Percentiles rank a stretch among this genome's conserved stretches.
Conservation (phyloP, 2,113 vertebrate genomes). For the human region DNA sequence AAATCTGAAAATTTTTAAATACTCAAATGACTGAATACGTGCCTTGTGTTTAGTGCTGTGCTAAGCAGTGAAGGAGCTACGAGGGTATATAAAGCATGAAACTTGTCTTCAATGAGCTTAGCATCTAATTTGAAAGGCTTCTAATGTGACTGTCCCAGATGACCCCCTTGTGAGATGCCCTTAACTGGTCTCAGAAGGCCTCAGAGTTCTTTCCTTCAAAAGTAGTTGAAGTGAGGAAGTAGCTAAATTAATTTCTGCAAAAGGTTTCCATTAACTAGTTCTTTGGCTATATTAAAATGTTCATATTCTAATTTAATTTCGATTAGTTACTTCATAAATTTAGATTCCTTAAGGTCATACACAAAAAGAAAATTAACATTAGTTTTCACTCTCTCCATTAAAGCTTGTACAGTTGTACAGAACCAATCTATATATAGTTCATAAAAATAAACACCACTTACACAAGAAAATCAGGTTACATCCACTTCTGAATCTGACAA, state of each 20-base stretch:
- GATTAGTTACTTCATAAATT: constrained; percentile 37
- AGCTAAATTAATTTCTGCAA: constrained; percentile 34
- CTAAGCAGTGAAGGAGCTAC: neutral
- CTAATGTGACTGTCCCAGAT: neutral
- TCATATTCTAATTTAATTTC: constrained; percentile 41
- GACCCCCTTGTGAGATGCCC: neutral
- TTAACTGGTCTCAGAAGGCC: neutral
- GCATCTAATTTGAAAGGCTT: neutral
- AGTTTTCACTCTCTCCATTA: neutral
- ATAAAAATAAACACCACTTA: constrained; percentile 6
- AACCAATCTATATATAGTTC: neutral
- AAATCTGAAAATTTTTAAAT: neutral
- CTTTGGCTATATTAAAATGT: constrained; percentile 33
- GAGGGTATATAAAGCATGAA: neutral
- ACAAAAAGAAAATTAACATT: constrained; percentile 25
- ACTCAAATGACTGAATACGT: neutral
- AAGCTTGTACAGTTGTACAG: neutral
- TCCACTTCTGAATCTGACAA: neutral
- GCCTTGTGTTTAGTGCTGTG: neutral
- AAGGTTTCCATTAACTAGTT: neutral
- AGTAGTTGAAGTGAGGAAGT: neutral
- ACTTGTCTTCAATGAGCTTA: neutral
- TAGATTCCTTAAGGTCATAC: neutral
- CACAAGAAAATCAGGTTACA: neutral
- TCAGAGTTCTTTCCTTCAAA: neutral